Base-by-base conservation (phyloP, 2,888 invertebrate genomes). In the Gymnosoma rotundatum region DNA sequence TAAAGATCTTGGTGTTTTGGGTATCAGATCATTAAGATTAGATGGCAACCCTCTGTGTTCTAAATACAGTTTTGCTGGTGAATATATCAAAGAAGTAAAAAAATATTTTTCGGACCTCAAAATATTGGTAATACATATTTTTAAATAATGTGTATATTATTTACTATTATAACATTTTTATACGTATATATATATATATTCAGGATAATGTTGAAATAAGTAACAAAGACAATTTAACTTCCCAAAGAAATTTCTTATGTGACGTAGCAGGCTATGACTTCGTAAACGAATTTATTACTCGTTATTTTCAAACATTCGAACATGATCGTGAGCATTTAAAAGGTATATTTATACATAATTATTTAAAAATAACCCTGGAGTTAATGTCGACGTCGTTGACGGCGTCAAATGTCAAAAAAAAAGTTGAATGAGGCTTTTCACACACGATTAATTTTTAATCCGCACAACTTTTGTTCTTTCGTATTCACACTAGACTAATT, bases 41-140 rank as follows among this genome's bases (percentile, higher is more conserved):
- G 88, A 90, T 75, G 91, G 91, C 0, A 91, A 91, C 88, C 91
- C 90, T 0, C 32, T 91, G 8, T 91, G 91, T 54, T 78, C 85
- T 2, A 88, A 88, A 42, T 91, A 89, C 64, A 83, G 86, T 8
- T 87, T 90, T 81, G 88, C 91, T 14, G 88, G 88, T 18, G 90
- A 90, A 72, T 91, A 91, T 73, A 87, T 91, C 0, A 86, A 86
- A 52, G 88, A 88, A 0, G 90, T 90, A 0, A 88, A 83, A 50
- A 67, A 86, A 10, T 76, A 89, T 64, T 91, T 91, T 79, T 89
- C 91, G 0, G 87, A 88, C 1, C 56, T 91, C 0, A 86, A 87
- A 16, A 89, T 88, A 10, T 80, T 91, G 83, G 89, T 89, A 85
- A 63, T 70, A 2, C 2, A 2, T 25, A 9, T 10, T 58, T 52